Base-by-base conservation (phyloP, 2,113 vertebrate genomes). In the Donacobius atricapilla region DNA sequence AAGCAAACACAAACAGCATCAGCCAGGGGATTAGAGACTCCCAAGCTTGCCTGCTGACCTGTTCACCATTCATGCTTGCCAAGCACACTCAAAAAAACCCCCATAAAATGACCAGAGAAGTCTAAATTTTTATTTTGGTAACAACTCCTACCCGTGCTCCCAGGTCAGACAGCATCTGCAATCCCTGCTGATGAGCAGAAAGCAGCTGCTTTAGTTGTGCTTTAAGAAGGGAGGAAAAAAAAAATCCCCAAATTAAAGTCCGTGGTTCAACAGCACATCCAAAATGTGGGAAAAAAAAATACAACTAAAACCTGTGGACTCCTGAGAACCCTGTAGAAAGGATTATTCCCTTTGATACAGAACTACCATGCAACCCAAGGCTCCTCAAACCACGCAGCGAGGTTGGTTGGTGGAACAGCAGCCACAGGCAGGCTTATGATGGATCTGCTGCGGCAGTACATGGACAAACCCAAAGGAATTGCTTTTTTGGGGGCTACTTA, bases 261-360 rank as follows among this genome's bases (percentile, higher is more conserved):
- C 2, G 0, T 9, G 8, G 53, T 4, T 16, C 15, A 48, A 61
- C 7, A 71, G 25, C 68, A 61, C 51, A 47, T n/a, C 58, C 39
- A 11, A 57, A 58, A 39, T 7, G 11, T 13, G 28, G 13, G 45
- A 16, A 4, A 5, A 5, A 5, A 28, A 40, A n/a, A 23, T 3
- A 17, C 4, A 80, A 3, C 7, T 21, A 25, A 28, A 42, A 76
- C 5, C 42, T 54, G 35, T 22, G 64, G 16, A 6, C 25, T 53
- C 24, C 0, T 11, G 37, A 54, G 11, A 66, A 8, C 10, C 40
- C 18, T 1, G 0, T 4, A 23, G 21, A 58, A 53, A 65, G 20
- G n/a, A 37, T 8, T 5, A 24, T 2, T 24, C 10, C 12, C 40
- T 64, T 48, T 25, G 24, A 44, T 7, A 31, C 19, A 37, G 53